Percentiles rank a stretch among this genome's conserved stretches.
These are phyloP conservation scores for Lepus oiostolus DNA, from an alignment of 2,797 vertebrate species.

Conservation along the genomic window DNA sequence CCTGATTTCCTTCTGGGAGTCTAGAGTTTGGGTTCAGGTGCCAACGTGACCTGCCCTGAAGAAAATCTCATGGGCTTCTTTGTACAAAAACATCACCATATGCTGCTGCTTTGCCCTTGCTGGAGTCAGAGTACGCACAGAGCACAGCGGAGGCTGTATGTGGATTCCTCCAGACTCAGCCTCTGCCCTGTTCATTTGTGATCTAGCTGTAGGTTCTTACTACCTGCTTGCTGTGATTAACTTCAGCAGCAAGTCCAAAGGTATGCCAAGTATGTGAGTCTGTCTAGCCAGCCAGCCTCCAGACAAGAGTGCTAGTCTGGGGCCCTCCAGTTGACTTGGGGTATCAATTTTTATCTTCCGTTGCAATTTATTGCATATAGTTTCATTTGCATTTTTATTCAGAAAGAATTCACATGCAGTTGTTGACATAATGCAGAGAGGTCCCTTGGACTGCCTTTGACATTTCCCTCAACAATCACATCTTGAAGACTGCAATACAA, in stretches of 20 bases:
- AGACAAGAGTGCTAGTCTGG: not conserved
- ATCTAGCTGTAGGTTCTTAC: not conserved
- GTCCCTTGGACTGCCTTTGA: not conserved
- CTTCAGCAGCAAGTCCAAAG: not conserved
- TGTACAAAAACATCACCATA: not conserved
- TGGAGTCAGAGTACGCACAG: not conserved
- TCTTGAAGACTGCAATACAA: not conserved
- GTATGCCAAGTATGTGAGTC: not conserved
- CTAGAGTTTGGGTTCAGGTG: not conserved
- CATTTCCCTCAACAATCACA: not conserved
- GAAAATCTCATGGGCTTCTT: not conserved
- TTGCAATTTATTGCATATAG: not conserved
- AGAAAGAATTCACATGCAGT: not conserved
- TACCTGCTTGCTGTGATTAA: not conserved
- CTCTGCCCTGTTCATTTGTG: not conserved
- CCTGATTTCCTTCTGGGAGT: not conserved
- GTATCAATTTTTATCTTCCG: not conserved
- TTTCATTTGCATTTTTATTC: slow-evolving; percentile 44
- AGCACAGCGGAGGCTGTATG: not conserved
- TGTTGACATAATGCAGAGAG: not conserved
- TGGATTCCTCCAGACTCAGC: not conserved
- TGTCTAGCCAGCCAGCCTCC: not conserved
- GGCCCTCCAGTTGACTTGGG: not conserved
- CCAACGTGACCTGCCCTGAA: not conserved
- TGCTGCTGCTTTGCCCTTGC: not conserved